Percentiles rank a stretch among this genome's conserved stretches.
Conservation (phyloP, 2,888 invertebrate species). For the Luffia ferchaultella region DNA sequence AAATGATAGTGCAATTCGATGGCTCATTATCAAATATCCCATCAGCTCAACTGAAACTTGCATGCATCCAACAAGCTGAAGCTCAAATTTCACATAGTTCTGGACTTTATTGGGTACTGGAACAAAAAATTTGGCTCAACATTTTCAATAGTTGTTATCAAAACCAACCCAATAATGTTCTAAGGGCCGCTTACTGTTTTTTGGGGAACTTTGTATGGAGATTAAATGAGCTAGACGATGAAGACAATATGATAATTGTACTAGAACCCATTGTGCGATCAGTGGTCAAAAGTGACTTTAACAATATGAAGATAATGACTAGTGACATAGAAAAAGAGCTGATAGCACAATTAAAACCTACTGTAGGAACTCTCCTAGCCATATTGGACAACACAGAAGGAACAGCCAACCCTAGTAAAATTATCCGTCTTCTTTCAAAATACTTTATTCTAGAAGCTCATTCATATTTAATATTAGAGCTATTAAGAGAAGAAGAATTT, state of each 20-base stretch:
- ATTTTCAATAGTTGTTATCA: slow-evolving; percentile 16
- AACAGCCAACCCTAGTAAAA: slow-evolving; percentile 1
- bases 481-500: slow-evolving; percentile 5
- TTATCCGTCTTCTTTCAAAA: slow-evolving; percentile 1
- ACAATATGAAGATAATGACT: slow-evolving; percentile 1
- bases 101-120: slow-evolving; percentile 18
- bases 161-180: slow-evolving; percentile 13
- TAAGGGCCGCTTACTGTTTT: slow-evolving; percentile 20
- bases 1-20: background rate
- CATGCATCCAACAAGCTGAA: slow-evolving; percentile 4
- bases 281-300: slow-evolving; percentile 2
- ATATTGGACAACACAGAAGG: slow-evolving; percentile 1
- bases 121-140: slow-evolving; percentile 20
- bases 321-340: slow-evolving; percentile 2
- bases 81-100: slow-evolving; percentile 10
- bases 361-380: slow-evolving; percentile 3
- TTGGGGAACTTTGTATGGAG: slow-evolving; percentile 22
- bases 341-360: slow-evolving; percentile 2
- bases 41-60: slow-evolving; percentile 2
- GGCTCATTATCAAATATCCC: background rate
- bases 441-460: slow-evolving; percentile 5
- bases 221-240: slow-evolving; percentile 22
- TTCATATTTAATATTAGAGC: background rate
- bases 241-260: slow-evolving; percentile 19
- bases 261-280: slow-evolving; percentile 16